phyloP scores from a whole-genome alignment of 2,797 vertebrate species.

The Sebastes elongatus region DNA sequence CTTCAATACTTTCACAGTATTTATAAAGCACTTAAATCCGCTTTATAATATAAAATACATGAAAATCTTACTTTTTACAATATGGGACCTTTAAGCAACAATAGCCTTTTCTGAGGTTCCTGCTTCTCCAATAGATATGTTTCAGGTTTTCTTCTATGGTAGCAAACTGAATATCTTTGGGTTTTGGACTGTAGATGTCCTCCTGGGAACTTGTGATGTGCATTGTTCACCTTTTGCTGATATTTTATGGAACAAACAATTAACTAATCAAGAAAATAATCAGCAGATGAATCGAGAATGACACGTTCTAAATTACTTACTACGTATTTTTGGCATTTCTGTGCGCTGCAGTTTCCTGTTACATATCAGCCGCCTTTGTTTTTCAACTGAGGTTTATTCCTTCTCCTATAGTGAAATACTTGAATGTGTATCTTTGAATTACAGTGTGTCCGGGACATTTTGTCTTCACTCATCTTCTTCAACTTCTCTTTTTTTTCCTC shows the following conservation, averaged over 20 bases:
- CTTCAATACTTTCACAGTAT: no score
- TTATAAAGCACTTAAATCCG: no score
- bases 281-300: neutral
- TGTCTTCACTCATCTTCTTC: neutral
- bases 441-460: neutral
- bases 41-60: no score
- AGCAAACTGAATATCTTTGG: neutral
- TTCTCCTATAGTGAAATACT: neutral
- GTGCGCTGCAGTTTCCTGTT: neutral
- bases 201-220: neutral
- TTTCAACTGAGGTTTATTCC: neutral
- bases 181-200: neutral
- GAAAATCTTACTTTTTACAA: no score
- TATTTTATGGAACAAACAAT: neutral
- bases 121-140: neutral
- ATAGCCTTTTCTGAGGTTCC: no score
- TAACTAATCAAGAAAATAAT: neutral
- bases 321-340: neutral
- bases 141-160: neutral
- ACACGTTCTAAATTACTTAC: neutral
- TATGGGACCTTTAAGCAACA: no score
- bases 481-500: constrained; percentile 12
- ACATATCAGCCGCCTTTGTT: neutral
- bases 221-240: neutral
- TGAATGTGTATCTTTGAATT: neutral